A percentile compares a stretch with the other conserved stretches of the same genome.
Evolutionary conservation across 2,113 vertebrate genomes (phyloP).

Genomic region (Aix galericulata): DNA sequence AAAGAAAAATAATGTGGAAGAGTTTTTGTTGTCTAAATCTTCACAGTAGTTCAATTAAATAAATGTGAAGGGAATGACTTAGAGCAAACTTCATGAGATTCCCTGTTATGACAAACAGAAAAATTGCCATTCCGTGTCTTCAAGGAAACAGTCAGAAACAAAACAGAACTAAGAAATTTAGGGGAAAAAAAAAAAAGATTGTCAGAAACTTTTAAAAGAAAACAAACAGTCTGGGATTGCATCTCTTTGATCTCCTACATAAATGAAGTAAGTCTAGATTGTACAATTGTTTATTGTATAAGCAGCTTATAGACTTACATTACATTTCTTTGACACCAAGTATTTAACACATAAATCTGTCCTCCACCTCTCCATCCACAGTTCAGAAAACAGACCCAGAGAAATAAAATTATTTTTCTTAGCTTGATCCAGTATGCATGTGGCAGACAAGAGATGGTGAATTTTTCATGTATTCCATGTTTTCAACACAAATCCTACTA

Average conservation of each 20-base stretch:
- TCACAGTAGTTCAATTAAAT: neutral
- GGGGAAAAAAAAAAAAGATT: neutral
- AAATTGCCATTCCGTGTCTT: neutral
- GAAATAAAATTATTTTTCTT: neutral
- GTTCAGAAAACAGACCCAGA: neutral
- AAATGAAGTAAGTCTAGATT: neutral
- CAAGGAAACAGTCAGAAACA: neutral
- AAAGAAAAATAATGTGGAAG: neutral
- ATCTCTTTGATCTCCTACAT: neutral
- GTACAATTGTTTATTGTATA: neutral
- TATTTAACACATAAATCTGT: neutral
- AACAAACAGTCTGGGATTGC: neutral
- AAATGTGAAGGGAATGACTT: neutral
- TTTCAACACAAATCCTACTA: neutral
- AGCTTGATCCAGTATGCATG: neutral
- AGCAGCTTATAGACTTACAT: neutral
- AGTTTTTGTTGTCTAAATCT: neutral
- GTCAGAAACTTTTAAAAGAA: constrained; percentile 9
- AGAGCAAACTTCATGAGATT: neutral
- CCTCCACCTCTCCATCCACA: neutral
- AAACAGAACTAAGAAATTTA: neutral
- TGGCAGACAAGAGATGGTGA: neutral
- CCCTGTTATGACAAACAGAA: neutral
- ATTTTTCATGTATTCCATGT: neutral
- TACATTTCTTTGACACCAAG: neutral